phyloP scores from a whole-genome alignment of 2,888 invertebrate genomes.

The Eristalis tenax region DNA sequence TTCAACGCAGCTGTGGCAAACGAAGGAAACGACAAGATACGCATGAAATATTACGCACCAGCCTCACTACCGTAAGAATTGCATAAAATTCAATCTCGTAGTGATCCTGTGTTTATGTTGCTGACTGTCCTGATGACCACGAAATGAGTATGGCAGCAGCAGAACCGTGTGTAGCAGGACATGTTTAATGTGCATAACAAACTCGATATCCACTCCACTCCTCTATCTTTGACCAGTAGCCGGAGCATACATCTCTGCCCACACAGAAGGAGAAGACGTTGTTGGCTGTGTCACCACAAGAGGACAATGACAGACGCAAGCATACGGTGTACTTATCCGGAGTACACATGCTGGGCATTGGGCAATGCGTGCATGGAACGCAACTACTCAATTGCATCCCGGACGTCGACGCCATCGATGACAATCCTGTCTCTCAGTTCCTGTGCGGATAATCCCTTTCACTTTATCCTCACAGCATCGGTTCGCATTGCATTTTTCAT shows the following conservation, averaged over 20 bases:
- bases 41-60: no score
- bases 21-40: no score
- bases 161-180: conserved; percentile 1
- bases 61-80: no score
- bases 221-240: not conserved
- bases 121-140: not conserved
- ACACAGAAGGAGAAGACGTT: not conserved
- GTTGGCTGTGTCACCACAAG: not conserved
- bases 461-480: no score
- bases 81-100: not conserved
- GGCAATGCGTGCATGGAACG: not conserved
- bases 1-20: no score
- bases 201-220: not conserved
- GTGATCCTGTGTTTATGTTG: not conserved
- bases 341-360: not conserved
- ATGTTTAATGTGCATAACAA: conserved; percentile 24
- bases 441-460: not conserved
- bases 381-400: not conserved
- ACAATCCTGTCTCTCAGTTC: not conserved
- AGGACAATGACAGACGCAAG: not conserved
- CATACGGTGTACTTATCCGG: not conserved
- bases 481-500: not conserved
- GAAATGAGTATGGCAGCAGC: not conserved
- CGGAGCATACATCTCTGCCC: not conserved
- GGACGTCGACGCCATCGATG: not conserved